phyloP scores from a whole-genome alignment of 2,888 invertebrate species.

The Criorhina ranunculi region DNA sequence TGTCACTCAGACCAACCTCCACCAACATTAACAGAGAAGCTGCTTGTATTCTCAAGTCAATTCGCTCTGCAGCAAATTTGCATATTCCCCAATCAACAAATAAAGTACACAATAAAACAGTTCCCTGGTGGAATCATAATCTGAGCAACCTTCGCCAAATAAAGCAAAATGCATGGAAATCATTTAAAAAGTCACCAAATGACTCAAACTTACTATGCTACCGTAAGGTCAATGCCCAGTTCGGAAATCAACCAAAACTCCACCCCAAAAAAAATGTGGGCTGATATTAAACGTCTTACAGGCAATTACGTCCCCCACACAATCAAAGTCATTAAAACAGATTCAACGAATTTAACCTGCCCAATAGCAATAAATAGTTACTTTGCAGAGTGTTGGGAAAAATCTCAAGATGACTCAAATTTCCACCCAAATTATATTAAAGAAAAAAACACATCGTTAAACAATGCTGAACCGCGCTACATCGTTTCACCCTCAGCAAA shows the following conservation, averaged over 20 bases:
- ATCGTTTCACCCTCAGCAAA: conserved; percentile 1
- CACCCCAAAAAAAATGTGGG: conserved; percentile 22
- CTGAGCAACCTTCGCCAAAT: conserved; percentile 17
- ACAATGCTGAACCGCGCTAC: neutral
- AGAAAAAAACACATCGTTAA: neutral
- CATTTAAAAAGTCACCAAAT: conserved; percentile 18
- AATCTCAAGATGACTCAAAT: conserved; percentile 7
- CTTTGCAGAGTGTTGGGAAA: conserved; percentile 7
- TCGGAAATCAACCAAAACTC: conserved; percentile 26
- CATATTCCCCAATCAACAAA: conserved; percentile 25
- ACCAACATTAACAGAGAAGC: conserved; percentile 20
- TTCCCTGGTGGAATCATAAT: conserved; percentile 25
- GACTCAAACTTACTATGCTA: conserved; percentile 13
- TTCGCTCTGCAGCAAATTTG: conserved; percentile 23
- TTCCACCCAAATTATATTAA: conserved; percentile 5
- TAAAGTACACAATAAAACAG: conserved; percentile 14
- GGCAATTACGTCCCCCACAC: conserved; percentile 4
- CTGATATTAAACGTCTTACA: conserved; percentile 19
- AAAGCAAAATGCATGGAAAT: conserved; percentile 20
- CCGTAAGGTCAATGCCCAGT: conserved; percentile 24
- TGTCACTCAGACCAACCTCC: conserved; percentile 11
- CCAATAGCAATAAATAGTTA: neutral
- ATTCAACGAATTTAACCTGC: no score
- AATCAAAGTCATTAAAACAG: neutral
- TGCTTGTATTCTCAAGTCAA: conserved; percentile 1